These are phyloP conservation scores for Heliothis virescens DNA, from an alignment of 1,140 invertebrate species.

Conservation along the genomic window DNA sequence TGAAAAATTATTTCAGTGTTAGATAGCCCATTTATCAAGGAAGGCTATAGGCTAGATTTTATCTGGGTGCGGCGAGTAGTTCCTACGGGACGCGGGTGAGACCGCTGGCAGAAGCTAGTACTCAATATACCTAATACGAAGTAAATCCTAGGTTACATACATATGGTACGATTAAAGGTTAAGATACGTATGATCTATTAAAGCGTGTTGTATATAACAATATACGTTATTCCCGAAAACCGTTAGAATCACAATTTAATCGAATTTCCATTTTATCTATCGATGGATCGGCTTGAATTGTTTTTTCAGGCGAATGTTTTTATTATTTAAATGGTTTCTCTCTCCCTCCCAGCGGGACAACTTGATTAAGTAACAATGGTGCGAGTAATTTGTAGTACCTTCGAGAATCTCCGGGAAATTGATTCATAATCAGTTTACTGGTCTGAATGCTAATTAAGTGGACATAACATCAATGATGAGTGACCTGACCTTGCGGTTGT, in stretches of 20 bases:
- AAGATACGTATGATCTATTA: too few relatives aligned
- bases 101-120: too few relatives aligned
- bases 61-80: too few relatives aligned
- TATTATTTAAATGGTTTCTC: constrained; percentile 46
- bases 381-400: background rate
- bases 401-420: constrained; percentile 1
- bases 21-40: too few relatives aligned
- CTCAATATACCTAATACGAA: too few relatives aligned
- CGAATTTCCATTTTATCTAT: constrained; percentile 20
- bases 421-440: background rate
- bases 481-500: too few relatives aligned
- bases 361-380: constrained; percentile 7
- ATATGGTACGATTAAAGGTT: too few relatives aligned
- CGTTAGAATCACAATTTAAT: constrained; percentile 24
- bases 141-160: too few relatives aligned
- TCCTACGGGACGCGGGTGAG: too few relatives aligned
- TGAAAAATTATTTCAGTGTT: too few relatives aligned
- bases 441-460: background rate
- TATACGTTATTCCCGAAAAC: background rate
- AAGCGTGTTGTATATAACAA: too few relatives aligned
- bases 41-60: too few relatives aligned
- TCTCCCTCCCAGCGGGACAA: background rate
- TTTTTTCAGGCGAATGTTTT: constrained; percentile 37
- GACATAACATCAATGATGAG: background rate
- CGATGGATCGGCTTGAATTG: constrained; percentile 14